phyloP scores from a whole-genome alignment of 2,113 vertebrate species.

The Dendropsophus ebraccatus region DNA sequence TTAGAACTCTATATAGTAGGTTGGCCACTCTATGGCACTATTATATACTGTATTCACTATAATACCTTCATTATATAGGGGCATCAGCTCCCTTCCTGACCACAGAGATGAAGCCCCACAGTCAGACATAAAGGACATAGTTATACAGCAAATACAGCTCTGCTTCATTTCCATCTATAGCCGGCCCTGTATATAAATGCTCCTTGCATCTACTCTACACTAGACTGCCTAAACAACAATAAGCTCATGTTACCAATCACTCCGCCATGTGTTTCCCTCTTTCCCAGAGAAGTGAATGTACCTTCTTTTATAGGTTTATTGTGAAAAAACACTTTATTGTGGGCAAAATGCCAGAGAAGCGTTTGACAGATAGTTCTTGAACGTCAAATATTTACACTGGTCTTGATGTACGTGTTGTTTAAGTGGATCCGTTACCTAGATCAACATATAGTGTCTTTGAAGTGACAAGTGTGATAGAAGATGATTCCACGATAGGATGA shows the following conservation, averaged over 20 bases:
- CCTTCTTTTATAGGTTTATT: conserved; percentile 9
- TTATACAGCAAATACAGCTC: too few species aligned
- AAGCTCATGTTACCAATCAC: neutral
- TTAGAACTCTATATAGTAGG: neutral
- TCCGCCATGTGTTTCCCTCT: neutral
- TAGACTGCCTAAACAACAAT: neutral
- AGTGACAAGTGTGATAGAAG: conserved; percentile 34
- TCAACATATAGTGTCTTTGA: conserved; percentile 38
- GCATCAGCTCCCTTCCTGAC: too few species aligned
- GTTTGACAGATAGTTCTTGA: conserved; percentile 15
- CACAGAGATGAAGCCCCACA: too few species aligned
- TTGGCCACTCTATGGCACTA: neutral
- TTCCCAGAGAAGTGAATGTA: too few species aligned
- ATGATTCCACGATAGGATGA: conserved; percentile 10
- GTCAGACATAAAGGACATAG: too few species aligned
- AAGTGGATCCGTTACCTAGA: conserved; percentile 45
- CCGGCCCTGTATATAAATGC: neutral
- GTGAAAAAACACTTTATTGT: conserved; percentile 25
- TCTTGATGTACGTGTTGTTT: conserved; percentile 14
- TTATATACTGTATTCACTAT: neutral
- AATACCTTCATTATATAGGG: neutral
- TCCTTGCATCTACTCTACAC: neutral
- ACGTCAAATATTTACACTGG: conserved; percentile 38
- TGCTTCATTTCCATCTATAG: neutral
- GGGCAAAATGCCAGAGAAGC: conserved; percentile 24